Conservation (phyloP, 2,113 vertebrate genomes). For the Centropus unirufus region DNA sequence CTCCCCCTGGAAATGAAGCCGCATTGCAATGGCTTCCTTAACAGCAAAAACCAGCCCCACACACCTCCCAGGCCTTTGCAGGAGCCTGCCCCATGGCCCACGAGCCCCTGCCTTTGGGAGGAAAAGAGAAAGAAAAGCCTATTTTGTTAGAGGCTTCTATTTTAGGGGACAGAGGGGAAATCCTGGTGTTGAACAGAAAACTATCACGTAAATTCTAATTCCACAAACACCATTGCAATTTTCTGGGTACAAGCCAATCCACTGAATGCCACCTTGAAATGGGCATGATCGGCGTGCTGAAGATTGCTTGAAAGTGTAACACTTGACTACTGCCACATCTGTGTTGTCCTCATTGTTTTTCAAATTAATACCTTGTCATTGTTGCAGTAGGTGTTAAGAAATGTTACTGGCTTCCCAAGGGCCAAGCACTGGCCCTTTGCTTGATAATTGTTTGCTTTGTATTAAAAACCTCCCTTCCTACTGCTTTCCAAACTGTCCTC, state of each 20-base stretch:
- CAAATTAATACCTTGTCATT: slow-evolving; percentile 94
- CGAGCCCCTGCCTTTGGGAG: neutral
- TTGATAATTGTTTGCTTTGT: slow-evolving; percentile 93
- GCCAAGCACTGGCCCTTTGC: slow-evolving; percentile 83
- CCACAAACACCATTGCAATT: slow-evolving; percentile 14
- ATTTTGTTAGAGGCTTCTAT: neutral
- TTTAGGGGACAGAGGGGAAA: neutral
- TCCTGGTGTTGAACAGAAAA: neutral
- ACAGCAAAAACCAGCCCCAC: neutral
- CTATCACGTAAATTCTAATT: slow-evolving; percentile 14
- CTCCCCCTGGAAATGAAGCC: neutral
- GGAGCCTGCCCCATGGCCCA: rapidly evolving
- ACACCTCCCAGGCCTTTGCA: neutral
- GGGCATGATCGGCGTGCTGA: slow-evolving; percentile 67
- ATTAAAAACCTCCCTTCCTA: slow-evolving; percentile 79
- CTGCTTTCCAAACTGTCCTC: slow-evolving; percentile 85
- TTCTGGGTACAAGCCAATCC: slow-evolving; percentile 56
- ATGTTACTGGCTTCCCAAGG: slow-evolving; percentile 80
- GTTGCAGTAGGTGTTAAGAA: slow-evolving; percentile 87
- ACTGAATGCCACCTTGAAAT: slow-evolving; percentile 65
- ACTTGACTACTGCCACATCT: slow-evolving; percentile 84
- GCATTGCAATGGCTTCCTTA: neutral
- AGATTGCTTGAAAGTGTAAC: slow-evolving; percentile 85
- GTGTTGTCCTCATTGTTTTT: slow-evolving; percentile 85
- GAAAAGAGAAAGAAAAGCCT: neutral